Percentiles rank a stretch among this genome's conserved stretches.
Conservation (phyloP, 2,888 invertebrate genomes). For the Cylloceria caligata region DNA sequence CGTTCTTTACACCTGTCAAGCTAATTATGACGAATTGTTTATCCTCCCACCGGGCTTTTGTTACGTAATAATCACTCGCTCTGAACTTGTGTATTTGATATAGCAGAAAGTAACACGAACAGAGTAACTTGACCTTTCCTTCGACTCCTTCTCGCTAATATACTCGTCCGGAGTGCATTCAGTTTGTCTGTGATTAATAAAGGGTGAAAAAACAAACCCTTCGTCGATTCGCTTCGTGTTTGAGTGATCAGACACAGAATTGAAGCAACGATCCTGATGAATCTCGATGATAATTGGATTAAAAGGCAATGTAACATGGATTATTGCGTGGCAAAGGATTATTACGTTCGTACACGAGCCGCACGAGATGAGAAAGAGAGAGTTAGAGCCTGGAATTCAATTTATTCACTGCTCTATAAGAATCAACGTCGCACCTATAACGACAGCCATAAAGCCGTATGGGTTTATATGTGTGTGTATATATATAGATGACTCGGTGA, state of each 20-base stretch:
- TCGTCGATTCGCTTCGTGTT: conserved; percentile 28
- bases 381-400: conserved; percentile 10
- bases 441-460: background rate
- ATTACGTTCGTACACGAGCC: conserved; percentile 20
- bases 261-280: conserved; percentile 12
- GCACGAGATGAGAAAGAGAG: background rate
- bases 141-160: background rate
- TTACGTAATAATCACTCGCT: conserved; percentile 51
- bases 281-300: conserved; percentile 73
- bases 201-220: conserved; percentile 6
- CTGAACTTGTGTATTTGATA: conserved; percentile 3
- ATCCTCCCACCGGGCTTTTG: conserved; percentile 43
- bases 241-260: conserved; percentile 6
- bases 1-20: conserved; percentile 75
- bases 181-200: background rate
- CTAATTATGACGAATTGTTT: conserved; percentile 79
- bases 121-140: background rate
- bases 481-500: background rate
- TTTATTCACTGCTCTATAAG: background rate
- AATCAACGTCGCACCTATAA: background rate
- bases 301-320: conserved; percentile 80
- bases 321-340: conserved; percentile 74
- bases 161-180: background rate
- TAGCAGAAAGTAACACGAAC: background rate
- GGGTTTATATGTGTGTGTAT: background rate